phyloP scores from a whole-genome alignment of 1,140 invertebrate species.

The Drosophila arizonae region DNA sequence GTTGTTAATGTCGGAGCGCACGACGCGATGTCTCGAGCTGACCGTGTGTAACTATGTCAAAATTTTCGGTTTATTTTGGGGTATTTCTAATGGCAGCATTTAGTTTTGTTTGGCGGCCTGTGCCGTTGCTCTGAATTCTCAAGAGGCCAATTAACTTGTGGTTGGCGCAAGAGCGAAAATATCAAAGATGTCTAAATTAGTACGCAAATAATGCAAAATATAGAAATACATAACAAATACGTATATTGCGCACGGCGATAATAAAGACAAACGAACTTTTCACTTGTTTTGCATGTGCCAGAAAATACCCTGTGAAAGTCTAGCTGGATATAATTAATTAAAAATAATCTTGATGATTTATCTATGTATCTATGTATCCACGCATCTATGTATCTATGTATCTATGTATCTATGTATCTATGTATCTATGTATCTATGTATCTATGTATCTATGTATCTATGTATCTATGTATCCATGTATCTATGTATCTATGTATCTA shows the following conservation, averaged over 20 bases:
- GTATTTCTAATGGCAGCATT: conserved; percentile 70
- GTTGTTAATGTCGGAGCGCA: conserved; percentile 33
- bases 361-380: too few relatives aligned
- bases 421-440: too few relatives aligned
- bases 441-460: too few relatives aligned
- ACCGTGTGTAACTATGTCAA: conserved; percentile 70
- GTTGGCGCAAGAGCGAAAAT: conserved; percentile 13
- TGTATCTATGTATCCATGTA: too few relatives aligned
- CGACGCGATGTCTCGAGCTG: conserved; percentile 34
- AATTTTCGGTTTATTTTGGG: conserved; percentile 67
- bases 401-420: too few relatives aligned
- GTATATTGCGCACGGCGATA: conserved; percentile 55
- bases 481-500: too few relatives aligned
- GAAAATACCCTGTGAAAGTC: background rate
- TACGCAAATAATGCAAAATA: conserved; percentile 20
- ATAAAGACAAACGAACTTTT: conserved; percentile 3
- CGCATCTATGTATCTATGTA: too few relatives aligned
- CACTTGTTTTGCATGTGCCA: background rate
- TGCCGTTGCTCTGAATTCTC: conserved; percentile 59
- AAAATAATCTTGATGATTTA: too few relatives aligned
- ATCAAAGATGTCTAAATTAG: conserved; percentile 23
- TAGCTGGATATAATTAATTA: too few relatives aligned
- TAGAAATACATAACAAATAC: conserved; percentile 20
- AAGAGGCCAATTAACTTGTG: conserved; percentile 77
- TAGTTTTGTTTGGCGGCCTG: conserved; percentile 28